A percentile compares a stretch with the other conserved stretches of the same genome.
These are phyloP conservation scores for Sisyra terminalis DNA, from an alignment of 2,888 invertebrate genomes.

Conservation along the genomic window DNA sequence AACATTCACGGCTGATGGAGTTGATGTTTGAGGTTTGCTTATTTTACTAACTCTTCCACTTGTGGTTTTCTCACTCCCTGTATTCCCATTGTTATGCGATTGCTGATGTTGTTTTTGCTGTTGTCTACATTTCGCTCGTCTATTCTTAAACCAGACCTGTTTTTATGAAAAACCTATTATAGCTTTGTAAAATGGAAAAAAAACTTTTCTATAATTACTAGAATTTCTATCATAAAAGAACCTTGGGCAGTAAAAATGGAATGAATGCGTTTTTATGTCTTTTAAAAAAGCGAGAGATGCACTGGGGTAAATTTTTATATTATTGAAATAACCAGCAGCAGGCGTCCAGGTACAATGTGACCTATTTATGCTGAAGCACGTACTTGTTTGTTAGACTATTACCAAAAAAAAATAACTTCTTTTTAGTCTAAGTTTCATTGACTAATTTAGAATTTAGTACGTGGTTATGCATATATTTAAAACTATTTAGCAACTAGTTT, in stretches of 20 bases:
- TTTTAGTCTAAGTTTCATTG: background rate
- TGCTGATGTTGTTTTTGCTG: conserved; percentile 37
- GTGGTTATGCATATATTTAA: background rate
- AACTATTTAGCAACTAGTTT: background rate
- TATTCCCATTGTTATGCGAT: conserved; percentile 26
- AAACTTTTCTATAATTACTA: background rate
- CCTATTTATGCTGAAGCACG: too few species aligned
- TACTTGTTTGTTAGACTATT: background rate
- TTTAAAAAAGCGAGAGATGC: background rate
- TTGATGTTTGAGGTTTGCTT: conserved; percentile 9
- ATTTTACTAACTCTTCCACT: conserved; percentile 13
- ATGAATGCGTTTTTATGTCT: background rate
- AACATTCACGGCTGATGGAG: conserved; percentile 14
- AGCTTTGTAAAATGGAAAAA: background rate
- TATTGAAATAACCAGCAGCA: background rate
- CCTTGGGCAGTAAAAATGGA: background rate
- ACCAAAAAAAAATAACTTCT: background rate
- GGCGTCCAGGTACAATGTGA: too few species aligned
- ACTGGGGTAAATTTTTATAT: background rate
- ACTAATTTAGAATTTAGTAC: background rate
- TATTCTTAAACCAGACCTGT: conserved; percentile 59
- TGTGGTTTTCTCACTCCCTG: conserved; percentile 23
- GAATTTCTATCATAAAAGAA: too few species aligned
- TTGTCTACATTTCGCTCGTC: conserved; percentile 52
- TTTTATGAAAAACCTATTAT: conserved; percentile 13